Evolutionary conservation across 2,888 invertebrate species (phyloP).

Genomic region (Odontocolon sp.): DNA sequence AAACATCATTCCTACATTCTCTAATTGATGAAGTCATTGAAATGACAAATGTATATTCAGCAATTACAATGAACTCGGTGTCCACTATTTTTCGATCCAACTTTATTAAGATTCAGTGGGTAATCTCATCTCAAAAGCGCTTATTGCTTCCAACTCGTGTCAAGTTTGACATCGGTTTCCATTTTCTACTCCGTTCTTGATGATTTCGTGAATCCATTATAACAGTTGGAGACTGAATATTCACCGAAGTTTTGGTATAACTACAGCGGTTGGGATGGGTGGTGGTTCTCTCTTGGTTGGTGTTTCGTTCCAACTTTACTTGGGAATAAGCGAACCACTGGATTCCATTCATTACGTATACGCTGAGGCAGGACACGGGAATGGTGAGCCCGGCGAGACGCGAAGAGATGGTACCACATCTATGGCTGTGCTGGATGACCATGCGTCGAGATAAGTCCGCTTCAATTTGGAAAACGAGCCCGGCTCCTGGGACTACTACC

Average conservation of each 20-base stretch:
- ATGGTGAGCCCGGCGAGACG: slow-evolving; percentile 34
- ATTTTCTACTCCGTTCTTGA: no score
- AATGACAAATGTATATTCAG: no score
- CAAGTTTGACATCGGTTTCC: no score
- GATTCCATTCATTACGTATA: slow-evolving; percentile 45
- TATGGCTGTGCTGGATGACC: slow-evolving; percentile 49
- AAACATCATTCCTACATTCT: no score
- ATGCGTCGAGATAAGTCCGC: slow-evolving; percentile 67
- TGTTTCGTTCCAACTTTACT: slow-evolving; percentile 26
- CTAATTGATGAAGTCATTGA: no score
- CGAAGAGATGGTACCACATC: slow-evolving; percentile 29
- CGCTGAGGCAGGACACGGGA: slow-evolving; percentile 36
- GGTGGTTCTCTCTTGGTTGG: neutral
- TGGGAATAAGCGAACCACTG: slow-evolving; percentile 35
- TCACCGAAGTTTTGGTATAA: slow-evolving; percentile 7
- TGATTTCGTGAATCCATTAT: neutral
- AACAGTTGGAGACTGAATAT: slow-evolving; percentile 1
- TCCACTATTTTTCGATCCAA: no score
- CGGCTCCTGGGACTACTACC: slow-evolving; percentile 39
- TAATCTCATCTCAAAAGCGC: no score
- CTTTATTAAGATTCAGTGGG: no score
- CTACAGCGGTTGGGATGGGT: neutral
- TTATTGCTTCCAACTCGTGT: no score
- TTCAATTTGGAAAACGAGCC: slow-evolving; percentile 70
- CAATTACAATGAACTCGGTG: no score